phyloP scores from a whole-genome alignment of 2,113 vertebrate species.

The Clinocottus analis region DNA sequence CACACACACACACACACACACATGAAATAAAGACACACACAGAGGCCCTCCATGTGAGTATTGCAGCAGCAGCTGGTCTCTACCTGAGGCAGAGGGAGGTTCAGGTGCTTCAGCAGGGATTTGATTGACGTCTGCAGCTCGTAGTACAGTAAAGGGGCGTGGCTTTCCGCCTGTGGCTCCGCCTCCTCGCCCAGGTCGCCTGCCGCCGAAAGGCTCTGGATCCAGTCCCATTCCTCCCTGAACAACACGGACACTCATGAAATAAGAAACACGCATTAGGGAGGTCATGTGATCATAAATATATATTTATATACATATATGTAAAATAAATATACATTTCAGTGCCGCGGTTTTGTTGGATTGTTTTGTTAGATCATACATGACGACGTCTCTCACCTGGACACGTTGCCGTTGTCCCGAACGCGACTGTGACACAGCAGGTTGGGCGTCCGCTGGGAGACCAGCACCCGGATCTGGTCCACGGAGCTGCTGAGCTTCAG shows the following conservation, averaged over 20 bases:
- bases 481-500: slow-evolving; percentile 98
- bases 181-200: slow-evolving; percentile 87
- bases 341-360: too few species aligned
- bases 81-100: slow-evolving; percentile 95
- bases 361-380: too few species aligned
- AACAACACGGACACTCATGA: neutral
- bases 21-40: too few species aligned
- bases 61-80: too few species aligned
- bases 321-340: too few species aligned
- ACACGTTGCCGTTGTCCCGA: slow-evolving; percentile 92
- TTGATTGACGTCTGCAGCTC: slow-evolving; percentile 94
- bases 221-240: slow-evolving; percentile 98
- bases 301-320: too few species aligned
- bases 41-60: too few species aligned
- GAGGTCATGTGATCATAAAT: too few species aligned
- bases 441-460: slow-evolving; percentile 91
- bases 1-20: slow-evolving; percentile 17
- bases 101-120: slow-evolving; percentile 92
- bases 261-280: too few species aligned
- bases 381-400: slow-evolving; percentile 74
- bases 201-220: slow-evolving; percentile 90
- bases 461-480: slow-evolving; percentile 97
- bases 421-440: slow-evolving; percentile 93
- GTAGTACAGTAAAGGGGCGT: slow-evolving; percentile 89
- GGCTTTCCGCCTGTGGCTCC: slow-evolving; percentile 85